Percentiles rank a stretch among this genome's conserved stretches.
Evolutionary conservation across 2,888 invertebrate genomes (phyloP).

Genomic region (Pterostichus niger): DNA sequence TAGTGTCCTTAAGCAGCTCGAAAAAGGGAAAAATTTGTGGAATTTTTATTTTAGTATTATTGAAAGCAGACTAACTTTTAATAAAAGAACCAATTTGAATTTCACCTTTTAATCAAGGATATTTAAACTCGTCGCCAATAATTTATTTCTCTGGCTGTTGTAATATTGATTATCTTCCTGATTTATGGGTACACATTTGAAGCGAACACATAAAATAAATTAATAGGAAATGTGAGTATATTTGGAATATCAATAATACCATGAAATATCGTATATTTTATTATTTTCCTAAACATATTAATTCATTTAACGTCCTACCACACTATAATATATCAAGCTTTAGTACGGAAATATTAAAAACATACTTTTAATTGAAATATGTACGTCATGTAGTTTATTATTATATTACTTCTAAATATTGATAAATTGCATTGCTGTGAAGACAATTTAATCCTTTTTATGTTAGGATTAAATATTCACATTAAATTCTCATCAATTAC

Average conservation of each 20-base stretch:
- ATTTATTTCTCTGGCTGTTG: background rate
- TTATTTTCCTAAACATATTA: background rate
- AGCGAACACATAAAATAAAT: background rate
- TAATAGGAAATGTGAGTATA: background rate
- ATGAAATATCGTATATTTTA: background rate
- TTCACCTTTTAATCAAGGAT: background rate
- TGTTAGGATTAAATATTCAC: too few species aligned
- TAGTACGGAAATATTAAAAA: too few species aligned
- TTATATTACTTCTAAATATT: too few species aligned
- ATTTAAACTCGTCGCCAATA: background rate
- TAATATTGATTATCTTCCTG: background rate
- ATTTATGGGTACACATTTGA: background rate
- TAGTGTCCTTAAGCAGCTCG: background rate
- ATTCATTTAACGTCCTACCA: too few species aligned
- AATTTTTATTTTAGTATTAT: background rate
- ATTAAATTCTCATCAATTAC: too few species aligned
- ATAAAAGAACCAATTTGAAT: background rate
- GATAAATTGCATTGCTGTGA: too few species aligned
- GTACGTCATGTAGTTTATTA: too few species aligned
- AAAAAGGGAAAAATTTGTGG: background rate
- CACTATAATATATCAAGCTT: too few species aligned
- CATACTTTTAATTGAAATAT: too few species aligned
- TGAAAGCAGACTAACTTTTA: conserved; percentile 1
- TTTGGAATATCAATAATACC: background rate
- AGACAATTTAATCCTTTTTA: too few species aligned